Conservation (phyloP, 2,113 vertebrate genomes). For the Chaetura pelagica region DNA sequence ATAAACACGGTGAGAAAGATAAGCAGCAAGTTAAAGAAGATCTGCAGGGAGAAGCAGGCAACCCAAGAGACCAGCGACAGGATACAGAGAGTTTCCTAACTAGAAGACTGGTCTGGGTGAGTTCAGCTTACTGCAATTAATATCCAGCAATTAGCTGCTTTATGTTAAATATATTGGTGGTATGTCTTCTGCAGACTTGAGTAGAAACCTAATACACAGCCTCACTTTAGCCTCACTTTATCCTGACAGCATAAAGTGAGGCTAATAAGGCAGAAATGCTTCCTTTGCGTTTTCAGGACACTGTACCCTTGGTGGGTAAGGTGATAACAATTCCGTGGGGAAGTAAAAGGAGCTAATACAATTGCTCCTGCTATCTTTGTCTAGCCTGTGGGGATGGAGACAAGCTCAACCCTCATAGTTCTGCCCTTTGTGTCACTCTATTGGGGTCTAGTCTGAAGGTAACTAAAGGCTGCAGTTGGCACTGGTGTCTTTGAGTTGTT, state of each 20-base stretch:
- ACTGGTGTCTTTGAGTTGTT: not conserved
- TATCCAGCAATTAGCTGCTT: not conserved
- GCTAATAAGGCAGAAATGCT: not conserved
- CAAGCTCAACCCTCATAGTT: not conserved
- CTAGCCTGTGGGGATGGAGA: not conserved
- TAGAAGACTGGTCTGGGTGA: not conserved
- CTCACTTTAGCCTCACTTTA: too few species aligned
- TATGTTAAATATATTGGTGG: not conserved
- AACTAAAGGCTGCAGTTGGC: not conserved
- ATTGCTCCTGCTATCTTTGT: not conserved
- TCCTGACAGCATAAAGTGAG: not conserved
- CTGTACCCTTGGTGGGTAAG: not conserved
- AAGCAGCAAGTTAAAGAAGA: conserved; percentile 7
- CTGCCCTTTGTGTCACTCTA: not conserved
- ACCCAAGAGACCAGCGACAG: not conserved
- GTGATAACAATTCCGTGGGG: not conserved
- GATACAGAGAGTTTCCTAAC: not conserved
- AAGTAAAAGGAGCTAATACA: not conserved
- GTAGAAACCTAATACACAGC: not conserved
- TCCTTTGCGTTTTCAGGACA: not conserved
- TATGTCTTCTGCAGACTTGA: not conserved
- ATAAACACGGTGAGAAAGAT: not conserved
- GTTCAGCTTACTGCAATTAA: not conserved
- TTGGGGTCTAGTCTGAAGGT: not conserved
- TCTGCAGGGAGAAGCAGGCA: not conserved